Percentiles rank a stretch among this genome's conserved stretches.
These are phyloP conservation scores for Thamnaconus septentrionalis DNA, from an alignment of 2,113 vertebrate genomes.

Conservation along the genomic window DNA sequence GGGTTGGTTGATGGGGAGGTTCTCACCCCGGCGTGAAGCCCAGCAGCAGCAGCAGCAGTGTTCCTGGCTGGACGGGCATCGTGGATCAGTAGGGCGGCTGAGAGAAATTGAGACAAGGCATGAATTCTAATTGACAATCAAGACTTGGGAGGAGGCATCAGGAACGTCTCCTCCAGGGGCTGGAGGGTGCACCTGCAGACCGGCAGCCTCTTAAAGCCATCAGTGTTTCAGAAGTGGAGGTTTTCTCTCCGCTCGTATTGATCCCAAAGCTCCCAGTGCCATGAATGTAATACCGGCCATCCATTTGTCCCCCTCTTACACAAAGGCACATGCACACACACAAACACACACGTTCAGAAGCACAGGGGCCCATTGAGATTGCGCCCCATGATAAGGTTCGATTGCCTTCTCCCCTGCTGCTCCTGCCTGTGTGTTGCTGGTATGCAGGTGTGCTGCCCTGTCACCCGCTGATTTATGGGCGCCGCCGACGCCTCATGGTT, in stretches of 20 bases:
- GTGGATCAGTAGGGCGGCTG: conserved; percentile 1
- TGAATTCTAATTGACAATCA: background rate
- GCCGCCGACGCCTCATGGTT: conserved; percentile 26
- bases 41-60: conserved; percentile 47
- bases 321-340: background rate
- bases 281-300: conserved; percentile 13
- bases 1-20: too few relatives aligned
- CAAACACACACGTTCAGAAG: background rate
- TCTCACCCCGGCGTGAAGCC: conserved; percentile 59
- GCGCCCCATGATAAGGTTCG: too few relatives aligned
- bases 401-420: too few relatives aligned
- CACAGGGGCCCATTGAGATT: background rate
- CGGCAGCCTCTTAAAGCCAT: conserved; percentile 6
- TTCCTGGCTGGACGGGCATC: conserved; percentile 39
- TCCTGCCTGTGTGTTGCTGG: background rate
- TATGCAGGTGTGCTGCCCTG: background rate
- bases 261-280: conserved; percentile 1
- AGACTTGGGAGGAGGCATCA: conserved; percentile 49
- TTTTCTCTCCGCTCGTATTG: background rate
- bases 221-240: background rate
- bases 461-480: conserved; percentile 35
- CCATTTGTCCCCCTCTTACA: background rate
- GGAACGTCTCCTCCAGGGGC: background rate
- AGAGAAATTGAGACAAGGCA: background rate
- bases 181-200: conserved; percentile 1